Evolutionary conservation across 30 jellyfish, hydroid and myxozoan species (phyloP), one percentile per base, ranked within the genome.

Genomic region (Hydractinia symbiolongicarpus): DNA sequence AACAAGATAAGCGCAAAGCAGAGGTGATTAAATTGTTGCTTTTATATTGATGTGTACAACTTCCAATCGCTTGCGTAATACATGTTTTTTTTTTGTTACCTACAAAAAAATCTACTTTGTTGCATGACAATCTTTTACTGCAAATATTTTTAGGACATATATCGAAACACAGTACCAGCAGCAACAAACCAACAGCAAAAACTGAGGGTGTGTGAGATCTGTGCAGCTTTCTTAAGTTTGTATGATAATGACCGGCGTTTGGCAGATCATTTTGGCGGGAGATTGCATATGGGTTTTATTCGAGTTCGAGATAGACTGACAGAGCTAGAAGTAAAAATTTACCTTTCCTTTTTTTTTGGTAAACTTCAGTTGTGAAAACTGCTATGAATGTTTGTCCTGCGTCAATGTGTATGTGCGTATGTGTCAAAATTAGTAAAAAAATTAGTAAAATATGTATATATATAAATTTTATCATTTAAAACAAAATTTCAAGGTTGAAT

Each of bases 241-340:
- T 94, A 94, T 67, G 99, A 94, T 73, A 94, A 94, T 66, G 99
- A 94, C 83, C 83, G 99, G 56, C 82, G 99, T 79, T 67, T 94
- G 14, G 99, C 99, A 9, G 99, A 94, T 77, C 99, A 94, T 73
- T 94, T 94, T 85, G 99, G 99, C 8, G 99, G 99, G 30, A 89
- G 95, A 64, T 83, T 94, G 16, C 99, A 94, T 79, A 94, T 94
- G 99, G 99, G 99, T 9, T 94, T 94, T 78, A 94, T 94, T 20
- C 78, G 81, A 83, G 95, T 94, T 8, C 82, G 99, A 20, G 96
- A 94, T 4, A 84, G 99, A 60, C 78, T 88, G 49, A 85, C 73
- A 9, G 99, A 94, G 49, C 82, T 94, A 55, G 77, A 88, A 96
- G 99, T 94, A 40, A 1, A 30, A 30, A 30, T 30, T 30, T 30